Evolutionary conservation across 2,113 vertebrate species (phyloP).

Genomic region (Narcine bancroftii): DNA sequence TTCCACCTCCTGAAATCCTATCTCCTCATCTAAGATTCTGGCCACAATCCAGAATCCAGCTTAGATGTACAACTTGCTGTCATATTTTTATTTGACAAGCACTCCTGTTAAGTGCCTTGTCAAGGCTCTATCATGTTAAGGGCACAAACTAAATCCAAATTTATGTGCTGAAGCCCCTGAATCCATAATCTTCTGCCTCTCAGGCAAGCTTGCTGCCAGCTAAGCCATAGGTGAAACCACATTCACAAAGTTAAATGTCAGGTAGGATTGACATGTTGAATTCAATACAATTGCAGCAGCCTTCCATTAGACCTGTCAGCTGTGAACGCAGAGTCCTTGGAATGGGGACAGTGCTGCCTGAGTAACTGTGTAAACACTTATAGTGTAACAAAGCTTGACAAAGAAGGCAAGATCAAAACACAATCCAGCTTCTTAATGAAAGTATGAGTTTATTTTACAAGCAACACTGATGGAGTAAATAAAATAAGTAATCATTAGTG

Average conservation of each 20-base stretch:
- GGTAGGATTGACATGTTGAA: background rate
- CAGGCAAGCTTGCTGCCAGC: background rate
- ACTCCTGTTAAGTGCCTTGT: background rate
- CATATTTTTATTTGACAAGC: background rate
- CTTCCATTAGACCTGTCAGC: background rate
- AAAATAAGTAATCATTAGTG: background rate
- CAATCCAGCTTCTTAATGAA: background rate
- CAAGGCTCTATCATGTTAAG: background rate
- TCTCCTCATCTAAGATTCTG: background rate
- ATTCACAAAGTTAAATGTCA: conserved; percentile 14
- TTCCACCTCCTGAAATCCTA: background rate
- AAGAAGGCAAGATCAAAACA: conserved; percentile 24
- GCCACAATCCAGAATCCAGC: background rate
- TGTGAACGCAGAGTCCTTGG: background rate
- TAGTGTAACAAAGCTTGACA: conserved; percentile 1
- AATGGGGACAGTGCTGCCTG: background rate
- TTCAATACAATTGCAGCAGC: background rate
- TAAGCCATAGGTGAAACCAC: background rate
- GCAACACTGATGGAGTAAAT: background rate
- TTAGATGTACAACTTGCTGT: background rate
- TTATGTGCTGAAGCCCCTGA: background rate
- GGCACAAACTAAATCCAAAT: background rate
- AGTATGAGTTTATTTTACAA: background rate
- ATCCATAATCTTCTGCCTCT: background rate
- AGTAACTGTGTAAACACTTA: conserved; percentile 17